Evolutionary conservation across 2,113 vertebrate species (phyloP).

Genomic region (Gopherus flavomarginatus): DNA sequence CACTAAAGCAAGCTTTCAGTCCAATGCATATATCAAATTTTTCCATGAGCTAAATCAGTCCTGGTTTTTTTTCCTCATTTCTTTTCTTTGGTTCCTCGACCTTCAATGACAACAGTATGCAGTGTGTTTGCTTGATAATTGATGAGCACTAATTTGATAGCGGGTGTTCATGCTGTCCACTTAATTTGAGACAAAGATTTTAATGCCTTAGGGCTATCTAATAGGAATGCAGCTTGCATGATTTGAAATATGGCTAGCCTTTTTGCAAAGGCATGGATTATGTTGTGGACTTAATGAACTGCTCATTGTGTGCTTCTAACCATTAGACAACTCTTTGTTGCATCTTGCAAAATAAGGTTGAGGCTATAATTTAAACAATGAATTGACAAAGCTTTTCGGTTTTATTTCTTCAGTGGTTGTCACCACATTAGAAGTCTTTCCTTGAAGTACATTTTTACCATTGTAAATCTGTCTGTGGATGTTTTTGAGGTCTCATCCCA

Average conservation of each 20-base stretch:
- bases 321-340: neutral
- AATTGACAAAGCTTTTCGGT: neutral
- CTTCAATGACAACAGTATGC: neutral
- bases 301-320: neutral
- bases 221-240: neutral
- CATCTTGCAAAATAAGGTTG: neutral
- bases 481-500: neutral
- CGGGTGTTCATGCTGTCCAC: neutral
- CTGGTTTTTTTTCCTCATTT: neutral
- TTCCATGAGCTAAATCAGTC: neutral
- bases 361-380: neutral
- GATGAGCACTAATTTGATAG: neutral
- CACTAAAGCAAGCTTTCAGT: neutral
- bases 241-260: neutral
- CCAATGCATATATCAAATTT: neutral
- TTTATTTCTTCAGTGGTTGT: neutral
- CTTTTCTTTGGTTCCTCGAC: neutral
- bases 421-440: neutral
- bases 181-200: neutral
- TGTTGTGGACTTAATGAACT: neutral
- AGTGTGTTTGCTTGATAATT: neutral
- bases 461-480: neutral
- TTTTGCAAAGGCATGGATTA: neutral
- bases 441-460: neutral
- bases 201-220: neutral